Percentiles rank a stretch among this genome's conserved stretches.
phyloP scores from a whole-genome alignment of 2,113 vertebrate genomes.

The Microtus montanus region DNA sequence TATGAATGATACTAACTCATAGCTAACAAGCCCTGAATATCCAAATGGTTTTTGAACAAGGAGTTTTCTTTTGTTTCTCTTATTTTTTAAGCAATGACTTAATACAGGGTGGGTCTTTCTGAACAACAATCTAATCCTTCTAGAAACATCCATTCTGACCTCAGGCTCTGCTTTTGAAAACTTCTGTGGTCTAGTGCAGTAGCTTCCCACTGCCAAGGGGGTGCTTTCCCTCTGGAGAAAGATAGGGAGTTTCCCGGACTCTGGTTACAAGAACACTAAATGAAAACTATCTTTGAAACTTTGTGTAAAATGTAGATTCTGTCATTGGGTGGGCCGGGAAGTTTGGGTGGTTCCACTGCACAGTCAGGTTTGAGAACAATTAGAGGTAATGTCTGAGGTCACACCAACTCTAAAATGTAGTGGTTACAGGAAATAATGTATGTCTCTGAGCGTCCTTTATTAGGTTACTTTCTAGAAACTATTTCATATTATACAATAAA shows the following conservation, averaged over 20 bases:
- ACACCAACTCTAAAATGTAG: slow-evolving; percentile 17
- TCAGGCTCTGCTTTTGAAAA: slow-evolving; percentile 34
- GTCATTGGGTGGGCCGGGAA: background rate
- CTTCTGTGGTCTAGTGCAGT: background rate
- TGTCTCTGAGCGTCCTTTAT: slow-evolving; percentile 23
- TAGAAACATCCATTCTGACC: background rate
- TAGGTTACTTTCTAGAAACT: slow-evolving; percentile 39
- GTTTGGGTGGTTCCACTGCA: background rate
- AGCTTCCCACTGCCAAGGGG: background rate
- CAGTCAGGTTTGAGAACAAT: background rate
- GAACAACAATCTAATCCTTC: slow-evolving; percentile 36
- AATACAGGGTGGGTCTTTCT: background rate
- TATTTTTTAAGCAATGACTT: slow-evolving; percentile 20
- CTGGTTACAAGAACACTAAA: background rate
- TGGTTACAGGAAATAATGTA: slow-evolving; percentile 27
- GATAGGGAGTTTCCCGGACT: background rate
- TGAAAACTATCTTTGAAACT: background rate
- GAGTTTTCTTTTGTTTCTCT: background rate
- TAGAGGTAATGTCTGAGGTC: background rate
- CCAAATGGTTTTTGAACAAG: background rate
- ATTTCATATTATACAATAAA: slow-evolving; percentile 14
- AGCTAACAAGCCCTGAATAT: background rate
- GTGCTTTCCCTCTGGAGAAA: slow-evolving; percentile 30
- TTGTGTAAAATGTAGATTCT: slow-evolving; percentile 53
- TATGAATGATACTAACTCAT: slow-evolving; percentile 4